Conservation (phyloP, 2,888 invertebrate species). For the Acanthosepion pharaonis region DNA sequence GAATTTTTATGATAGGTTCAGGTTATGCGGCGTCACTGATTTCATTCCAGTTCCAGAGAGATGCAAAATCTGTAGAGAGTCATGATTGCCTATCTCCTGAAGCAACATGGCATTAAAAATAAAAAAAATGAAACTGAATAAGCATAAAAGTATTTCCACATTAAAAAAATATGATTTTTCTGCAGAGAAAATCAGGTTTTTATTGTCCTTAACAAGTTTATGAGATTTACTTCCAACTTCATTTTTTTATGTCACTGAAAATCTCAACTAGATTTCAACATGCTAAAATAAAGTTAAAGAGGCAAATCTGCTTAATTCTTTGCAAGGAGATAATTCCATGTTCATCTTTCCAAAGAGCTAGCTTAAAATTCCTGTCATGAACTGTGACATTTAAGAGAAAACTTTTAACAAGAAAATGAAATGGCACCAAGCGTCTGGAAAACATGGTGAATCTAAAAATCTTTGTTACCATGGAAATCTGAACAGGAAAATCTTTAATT, state of each 20-base stretch:
- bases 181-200: too few relatives aligned
- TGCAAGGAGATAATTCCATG: constrained; percentile 33
- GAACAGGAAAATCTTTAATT: constrained; percentile 33
- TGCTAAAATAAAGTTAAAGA: neutral
- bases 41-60: too few relatives aligned
- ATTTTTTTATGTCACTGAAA: neutral
- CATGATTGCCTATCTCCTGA: too few relatives aligned
- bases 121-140: too few relatives aligned
- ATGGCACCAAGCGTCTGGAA: neutral
- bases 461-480: neutral
- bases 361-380: neutral
- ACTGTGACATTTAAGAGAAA: neutral
- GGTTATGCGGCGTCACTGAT: too few relatives aligned
- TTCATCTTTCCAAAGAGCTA: neutral
- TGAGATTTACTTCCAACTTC: neutral
- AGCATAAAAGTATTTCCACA: too few relatives aligned
- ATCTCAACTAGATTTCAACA: neutral
- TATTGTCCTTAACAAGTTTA: too few relatives aligned
- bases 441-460: neutral
- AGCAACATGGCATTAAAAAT: too few relatives aligned
- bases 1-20: too few relatives aligned
- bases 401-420: neutral
- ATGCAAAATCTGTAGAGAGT: too few relatives aligned
- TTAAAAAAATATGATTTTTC: too few relatives aligned
- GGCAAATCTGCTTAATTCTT: neutral